A percentile compares a stretch with the other conserved stretches of the same genome.
phyloP scores from a whole-genome alignment of 35 echinoderm and acorn worm species.

The Anneissia japonica region DNA sequence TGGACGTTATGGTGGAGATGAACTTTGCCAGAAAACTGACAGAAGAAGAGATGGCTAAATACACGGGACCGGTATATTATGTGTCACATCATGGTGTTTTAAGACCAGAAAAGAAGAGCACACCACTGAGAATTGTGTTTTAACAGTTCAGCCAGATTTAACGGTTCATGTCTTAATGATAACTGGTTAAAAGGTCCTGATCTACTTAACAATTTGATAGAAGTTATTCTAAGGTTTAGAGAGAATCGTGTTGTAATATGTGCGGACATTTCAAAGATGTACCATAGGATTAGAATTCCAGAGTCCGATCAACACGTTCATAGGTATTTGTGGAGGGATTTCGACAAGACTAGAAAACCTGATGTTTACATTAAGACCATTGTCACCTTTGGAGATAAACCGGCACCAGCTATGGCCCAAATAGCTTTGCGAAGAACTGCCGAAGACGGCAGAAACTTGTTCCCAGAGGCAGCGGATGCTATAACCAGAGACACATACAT shows the following conservation, averaged over 20 bases:
- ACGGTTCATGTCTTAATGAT: constrained; percentile 30
- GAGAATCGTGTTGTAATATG: background rate
- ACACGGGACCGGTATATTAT: constrained; percentile 38
- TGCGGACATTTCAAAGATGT: constrained; percentile 50
- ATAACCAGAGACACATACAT: constrained; percentile 16
- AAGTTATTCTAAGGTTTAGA: constrained; percentile 27
- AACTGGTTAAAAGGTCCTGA: constrained; percentile 50
- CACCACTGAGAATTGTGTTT: constrained; percentile 26
- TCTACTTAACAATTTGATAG: constrained; percentile 39
- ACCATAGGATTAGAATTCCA: constrained; percentile 24
- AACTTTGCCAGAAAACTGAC: constrained; percentile 41
- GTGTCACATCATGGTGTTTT: constrained; percentile 21
- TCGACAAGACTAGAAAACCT: constrained; percentile 4
- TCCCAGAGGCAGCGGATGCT: background rate
- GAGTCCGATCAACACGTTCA: constrained; percentile 32
- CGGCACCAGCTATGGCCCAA: constrained; percentile 20
- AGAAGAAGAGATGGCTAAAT: background rate
- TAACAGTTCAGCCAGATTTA: constrained; percentile 20
- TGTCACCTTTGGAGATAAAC: constrained; percentile 31
- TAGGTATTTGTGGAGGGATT: constrained; percentile 34
- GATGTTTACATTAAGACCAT: constrained; percentile 33
- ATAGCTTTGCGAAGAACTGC: constrained; percentile 15
- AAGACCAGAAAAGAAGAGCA: constrained; percentile 46
- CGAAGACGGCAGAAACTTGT: background rate
- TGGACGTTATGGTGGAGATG: constrained; percentile 41